Evolutionary conservation across 2,113 vertebrate genomes (phyloP), one percentile per base, ranked within the genome.

Genomic region (Rhineura floridana): DNA sequence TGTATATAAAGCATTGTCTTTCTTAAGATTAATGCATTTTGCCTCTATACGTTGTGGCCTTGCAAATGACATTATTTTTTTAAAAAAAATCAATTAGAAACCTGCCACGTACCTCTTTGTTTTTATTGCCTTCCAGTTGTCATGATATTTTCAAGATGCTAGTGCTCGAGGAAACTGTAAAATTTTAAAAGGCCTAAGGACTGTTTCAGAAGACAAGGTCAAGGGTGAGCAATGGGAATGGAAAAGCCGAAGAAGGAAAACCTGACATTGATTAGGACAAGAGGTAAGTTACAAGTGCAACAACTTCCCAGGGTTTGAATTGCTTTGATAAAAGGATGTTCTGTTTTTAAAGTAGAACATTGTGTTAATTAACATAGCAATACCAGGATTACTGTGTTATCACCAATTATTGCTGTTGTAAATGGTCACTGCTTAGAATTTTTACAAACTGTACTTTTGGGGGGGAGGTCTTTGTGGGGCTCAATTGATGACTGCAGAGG

Each of bases 61-160:
- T 87, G 62, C 79, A 91, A 93, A 89, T 36, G 52, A 87, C 88
- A 91, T 1, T 0, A 81, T 89, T 63, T 75, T 91, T 93, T 85
- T 67, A 55, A 80, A 39, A 48, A 39, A 87, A 87, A 91, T n/a
- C 88, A 87, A 76, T 82, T 79, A 93, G 76, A 81, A 87, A 91
- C 86, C 86, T 17, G 80, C 36, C 91, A 80, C 15, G 33, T 87
- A 87, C 87, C 11, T 28, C 92, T 96, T 94, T 92, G 92, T 11
- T 94, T 96, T 95, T 94, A 94, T 8, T 12, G 86, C 91, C 91
- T 92, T 89, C 87, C 82, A 75, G 89, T 70, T 92, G 83, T 83
- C 72, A 28, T 89, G 92, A 95, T 90, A 50, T 89, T 94, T 95
- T 95, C 95, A 95, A 96, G 94, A 90, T 0, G 12, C 65, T 86